A percentile compares a stretch with the other conserved stretches of the same genome.
Conservation (phyloP, 1,140 invertebrate species). For the Papilio aristodemus region DNA sequence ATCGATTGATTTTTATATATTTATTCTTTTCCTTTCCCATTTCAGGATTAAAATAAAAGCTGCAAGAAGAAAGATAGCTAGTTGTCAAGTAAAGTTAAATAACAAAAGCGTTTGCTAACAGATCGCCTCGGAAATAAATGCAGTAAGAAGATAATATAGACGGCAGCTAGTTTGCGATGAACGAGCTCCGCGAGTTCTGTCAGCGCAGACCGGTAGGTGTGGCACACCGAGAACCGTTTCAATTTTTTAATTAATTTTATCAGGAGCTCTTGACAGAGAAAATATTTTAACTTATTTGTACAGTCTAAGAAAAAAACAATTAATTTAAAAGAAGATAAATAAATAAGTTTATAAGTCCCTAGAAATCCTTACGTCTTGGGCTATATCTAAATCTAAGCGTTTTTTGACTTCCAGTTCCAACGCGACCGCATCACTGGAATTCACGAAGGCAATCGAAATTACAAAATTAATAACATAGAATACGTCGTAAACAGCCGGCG, state of each 20-base stretch:
- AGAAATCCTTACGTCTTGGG: too few species aligned
- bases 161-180: neutral
- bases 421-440: neutral
- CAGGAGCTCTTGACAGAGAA: too few species aligned
- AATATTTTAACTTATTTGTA: too few species aligned
- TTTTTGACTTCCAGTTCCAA: slow-evolving; percentile 3
- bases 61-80: neutral
- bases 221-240: neutral
- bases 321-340: too few species aligned
- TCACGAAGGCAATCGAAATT: slow-evolving; percentile 5
- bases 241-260: neutral
- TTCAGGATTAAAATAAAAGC: neutral
- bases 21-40: neutral
- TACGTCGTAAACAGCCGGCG: slow-evolving; percentile 18
- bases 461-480: slow-evolving; percentile 20
- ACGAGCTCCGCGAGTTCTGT: neutral
- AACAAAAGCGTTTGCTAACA: neutral
- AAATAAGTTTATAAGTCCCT: too few species aligned
- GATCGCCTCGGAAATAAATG: slow-evolving; percentile 8
- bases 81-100: neutral
- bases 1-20: too few species aligned
- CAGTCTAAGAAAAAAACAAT: too few species aligned
- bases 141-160: neutral
- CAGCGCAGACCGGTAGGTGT: neutral
- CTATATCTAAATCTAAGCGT: too few species aligned